Evolutionary conservation across 2,888 invertebrate genomes (phyloP), one percentile per base, ranked within the genome.

Genomic region (Papilio protenor): DNA sequence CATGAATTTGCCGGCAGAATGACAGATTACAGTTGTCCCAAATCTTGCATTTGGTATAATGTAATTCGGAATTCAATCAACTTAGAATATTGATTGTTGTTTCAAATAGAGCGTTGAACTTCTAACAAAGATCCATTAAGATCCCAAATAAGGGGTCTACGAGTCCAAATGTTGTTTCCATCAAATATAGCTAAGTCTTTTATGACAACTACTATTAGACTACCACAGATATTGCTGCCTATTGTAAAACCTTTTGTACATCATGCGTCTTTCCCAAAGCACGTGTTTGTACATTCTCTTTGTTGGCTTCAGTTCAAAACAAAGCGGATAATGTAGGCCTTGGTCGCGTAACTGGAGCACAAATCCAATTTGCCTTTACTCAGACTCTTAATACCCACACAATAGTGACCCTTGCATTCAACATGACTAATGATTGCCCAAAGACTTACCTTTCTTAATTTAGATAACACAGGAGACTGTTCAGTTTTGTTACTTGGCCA

Each of bases 291-390:
- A 55, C 78, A 78, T 57, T 57, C 74, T 70, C 80, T 83, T 84
- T 80, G 82, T 84, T 83, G 85, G 88, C 87, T 87, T 88, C 87
- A 79, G 84, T 83, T 85, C 47, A 40, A 47, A 74, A 61, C 64
- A 73, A 85, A 86, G 84, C 83, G 85, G 84, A 85, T 86, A 87
- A 85, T 79, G 73, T 75, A 85, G 87, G 84, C 91, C 92, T 91
- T 92, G 91, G 89, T 86, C 82, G 81, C 84, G 84, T 79, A 86
- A 88, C 85, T 89, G 81, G 87, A 84, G 70, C 84, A 82, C 84
- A 89, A 91, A 92, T 91, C 89, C 86, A 90, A 91, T 92, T 91
- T 89, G 82, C 85, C 78, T 79, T 78, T 82, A 81, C 79, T 49
- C 70, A 73, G 83, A 83, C 81, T 81, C 79, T 80, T 75, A 79